phyloP scores from a whole-genome alignment of 2,797 vertebrate genomes.

The Spheniscus humboldti region DNA sequence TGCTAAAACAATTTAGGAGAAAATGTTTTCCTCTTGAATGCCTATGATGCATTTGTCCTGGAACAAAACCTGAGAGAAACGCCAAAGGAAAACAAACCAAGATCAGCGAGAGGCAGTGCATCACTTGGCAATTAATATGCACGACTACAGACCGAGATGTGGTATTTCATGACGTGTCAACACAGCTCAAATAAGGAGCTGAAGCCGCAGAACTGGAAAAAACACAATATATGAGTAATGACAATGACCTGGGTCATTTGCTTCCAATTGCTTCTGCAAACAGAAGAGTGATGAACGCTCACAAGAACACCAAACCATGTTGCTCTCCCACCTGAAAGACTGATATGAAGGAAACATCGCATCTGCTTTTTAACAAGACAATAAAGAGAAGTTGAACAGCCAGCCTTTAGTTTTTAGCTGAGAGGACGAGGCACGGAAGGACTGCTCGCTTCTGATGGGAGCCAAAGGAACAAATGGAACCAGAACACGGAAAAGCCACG shows the following conservation, averaged over 20 bases:
- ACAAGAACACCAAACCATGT: background rate
- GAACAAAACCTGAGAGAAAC: background rate
- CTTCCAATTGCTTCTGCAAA: constrained; percentile 55
- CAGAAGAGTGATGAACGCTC: constrained; percentile 9
- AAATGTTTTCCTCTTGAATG: constrained; percentile 43
- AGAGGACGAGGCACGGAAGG: background rate
- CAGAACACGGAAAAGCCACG: fast-evolving
- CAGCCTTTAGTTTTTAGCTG: background rate
- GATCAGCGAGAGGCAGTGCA: background rate
- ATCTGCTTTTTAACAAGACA: constrained; percentile 9
- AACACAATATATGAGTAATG: constrained; percentile 39
- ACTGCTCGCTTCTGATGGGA: background rate
- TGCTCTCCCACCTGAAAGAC: background rate
- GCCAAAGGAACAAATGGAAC: background rate
- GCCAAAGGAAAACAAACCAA: background rate
- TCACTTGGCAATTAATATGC: constrained; percentile 53
- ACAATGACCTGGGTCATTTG: constrained; percentile 38
- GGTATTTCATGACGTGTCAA: constrained; percentile 14
- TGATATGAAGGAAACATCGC: background rate
- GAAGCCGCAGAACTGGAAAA: constrained; percentile 37
- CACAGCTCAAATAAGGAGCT: constrained; percentile 27
- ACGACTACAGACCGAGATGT: background rate
- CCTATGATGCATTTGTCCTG: background rate
- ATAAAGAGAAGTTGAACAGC: background rate
- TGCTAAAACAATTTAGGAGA: constrained; percentile 60